phyloP scores from a whole-genome alignment of 92 coral and sea anemone species.

The Epizoanthus scotinus region DNA sequence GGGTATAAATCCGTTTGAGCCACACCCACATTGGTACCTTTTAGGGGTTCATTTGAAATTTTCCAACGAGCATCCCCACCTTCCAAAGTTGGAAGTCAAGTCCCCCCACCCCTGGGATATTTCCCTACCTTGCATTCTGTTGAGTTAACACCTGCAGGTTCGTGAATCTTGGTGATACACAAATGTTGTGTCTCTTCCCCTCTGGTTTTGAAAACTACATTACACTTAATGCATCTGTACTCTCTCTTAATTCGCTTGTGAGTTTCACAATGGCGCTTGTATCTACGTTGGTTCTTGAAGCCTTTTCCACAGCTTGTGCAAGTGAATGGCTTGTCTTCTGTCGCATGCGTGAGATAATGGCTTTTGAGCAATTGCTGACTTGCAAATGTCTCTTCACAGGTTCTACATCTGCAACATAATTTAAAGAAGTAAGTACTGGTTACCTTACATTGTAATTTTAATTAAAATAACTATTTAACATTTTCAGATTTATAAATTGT shows the following conservation, averaged over 20 bases:
- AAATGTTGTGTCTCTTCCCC: conserved; percentile 18
- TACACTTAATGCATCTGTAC: conserved; percentile 6
- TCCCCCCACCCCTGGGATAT: no score
- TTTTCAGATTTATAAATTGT: no score
- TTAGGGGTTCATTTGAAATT: no score
- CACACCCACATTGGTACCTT: no score
- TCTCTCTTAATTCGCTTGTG: conserved; percentile 26
- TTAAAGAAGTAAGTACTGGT: no score
- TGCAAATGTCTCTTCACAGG: conserved; percentile 18
- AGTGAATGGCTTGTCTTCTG: no score
- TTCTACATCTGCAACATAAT: conserved; percentile 2
- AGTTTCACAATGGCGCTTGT: conserved; percentile 13
- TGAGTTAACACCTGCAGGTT: not conserved
- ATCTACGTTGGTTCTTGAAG: not conserved
- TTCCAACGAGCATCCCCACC: no score
- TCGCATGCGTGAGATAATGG: not conserved
- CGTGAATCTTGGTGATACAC: conserved; percentile 1
- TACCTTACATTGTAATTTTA: no score
- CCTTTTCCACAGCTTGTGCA: conserved; percentile 38
- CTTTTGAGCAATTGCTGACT: not conserved
- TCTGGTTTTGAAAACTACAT: conserved; percentile 2
- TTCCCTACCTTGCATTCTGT: conserved; percentile 3
- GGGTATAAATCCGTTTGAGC: no score
- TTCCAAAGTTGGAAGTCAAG: no score
- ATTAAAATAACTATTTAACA: no score